Evolutionary conservation across 2,113 vertebrate species (phyloP).

Genomic region (Periophthalmus modestus): DNA sequence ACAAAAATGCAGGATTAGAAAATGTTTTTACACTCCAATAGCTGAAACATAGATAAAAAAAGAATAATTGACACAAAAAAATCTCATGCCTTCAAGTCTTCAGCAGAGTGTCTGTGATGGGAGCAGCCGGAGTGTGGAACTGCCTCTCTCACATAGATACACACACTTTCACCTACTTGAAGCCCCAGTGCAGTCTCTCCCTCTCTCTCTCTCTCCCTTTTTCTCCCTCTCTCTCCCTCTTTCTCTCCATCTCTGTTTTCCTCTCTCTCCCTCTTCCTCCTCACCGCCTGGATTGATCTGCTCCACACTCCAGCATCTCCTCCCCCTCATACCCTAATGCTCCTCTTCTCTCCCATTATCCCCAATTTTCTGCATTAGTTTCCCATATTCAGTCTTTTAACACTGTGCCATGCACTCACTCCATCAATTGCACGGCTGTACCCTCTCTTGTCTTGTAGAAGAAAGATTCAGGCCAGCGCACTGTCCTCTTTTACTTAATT

Average conservation of each 20-base stretch:
- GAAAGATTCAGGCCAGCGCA: conserved; percentile 35
- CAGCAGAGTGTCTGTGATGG: conserved; percentile 42
- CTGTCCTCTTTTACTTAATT: conserved; percentile 14
- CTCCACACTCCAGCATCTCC: conserved; percentile 41
- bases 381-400: conserved; percentile 14
- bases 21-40: conserved; percentile 48
- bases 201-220: conserved; percentile 20
- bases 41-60: conserved; percentile 35
- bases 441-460: conserved; percentile 12
- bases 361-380: conserved; percentile 48
- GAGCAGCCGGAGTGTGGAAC: conserved; percentile 44
- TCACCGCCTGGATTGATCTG: conserved; percentile 44
- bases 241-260: conserved; percentile 5
- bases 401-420: conserved; percentile 33
- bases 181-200: conserved; percentile 39
- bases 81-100: conserved; percentile 47
- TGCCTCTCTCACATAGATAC: conserved; percentile 42
- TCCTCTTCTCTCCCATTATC: conserved; percentile 56
- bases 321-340: conserved; percentile 35
- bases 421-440: conserved; percentile 32
- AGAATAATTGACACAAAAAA: conserved; percentile 31
- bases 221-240: conserved; percentile 18
- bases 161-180: conserved; percentile 61
- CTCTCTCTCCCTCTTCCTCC: conserved; percentile 24
- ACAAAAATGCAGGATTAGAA: conserved; percentile 24